Base-by-base conservation (phyloP, 2,888 invertebrate species). In the Phortica okadai region DNA sequence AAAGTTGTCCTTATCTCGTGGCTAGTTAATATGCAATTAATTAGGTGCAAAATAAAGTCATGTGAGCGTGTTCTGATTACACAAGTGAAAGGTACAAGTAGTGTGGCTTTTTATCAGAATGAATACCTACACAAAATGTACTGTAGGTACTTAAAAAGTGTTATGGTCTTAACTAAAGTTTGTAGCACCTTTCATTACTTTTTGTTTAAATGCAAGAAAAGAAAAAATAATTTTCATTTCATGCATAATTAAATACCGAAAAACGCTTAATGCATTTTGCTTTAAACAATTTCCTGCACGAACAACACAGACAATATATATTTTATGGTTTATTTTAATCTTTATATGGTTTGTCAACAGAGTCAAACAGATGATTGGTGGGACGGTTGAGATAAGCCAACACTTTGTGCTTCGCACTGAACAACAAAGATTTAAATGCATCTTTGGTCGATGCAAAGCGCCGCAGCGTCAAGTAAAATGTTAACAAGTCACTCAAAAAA, bases 1-100 rank as follows among this genome's bases (percentile, higher is more conserved):
- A 67, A 54, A 67, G 16, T 64, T 73, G 72, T 62, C 42, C 45
- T 74, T 74, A 62, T 41, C 33, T 74, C 64, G 44, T 14, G 14
- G 70, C 41, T 72, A 72, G 70, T 54, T 69, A 64, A 73, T 62
- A 73, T 56, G 42, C 59, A 50, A 21, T 73, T 76, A 73, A 76
- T 73, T 73, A 67, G 66, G 66, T 66, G 73, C 59, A 75, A 62
- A 75, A 59, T 62, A 42, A 42, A n/a, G 5, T 25, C 33, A 33
- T 25, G 64, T 33, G 41, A 64, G 41, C 64, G 64, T 64, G 64
- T 33, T 8, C 14, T 50, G 33, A 33, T 33, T 33, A 33, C 33
- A 33, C 33, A 33, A 33, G 33, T 33, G 21, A 21, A 21, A 21
- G 21, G 21, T 21, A 21, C 21, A 21, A 21, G 21, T 21, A 21